Conservation (phyloP, 1,140 invertebrate genomes). For the Aphelinus certus region DNA sequence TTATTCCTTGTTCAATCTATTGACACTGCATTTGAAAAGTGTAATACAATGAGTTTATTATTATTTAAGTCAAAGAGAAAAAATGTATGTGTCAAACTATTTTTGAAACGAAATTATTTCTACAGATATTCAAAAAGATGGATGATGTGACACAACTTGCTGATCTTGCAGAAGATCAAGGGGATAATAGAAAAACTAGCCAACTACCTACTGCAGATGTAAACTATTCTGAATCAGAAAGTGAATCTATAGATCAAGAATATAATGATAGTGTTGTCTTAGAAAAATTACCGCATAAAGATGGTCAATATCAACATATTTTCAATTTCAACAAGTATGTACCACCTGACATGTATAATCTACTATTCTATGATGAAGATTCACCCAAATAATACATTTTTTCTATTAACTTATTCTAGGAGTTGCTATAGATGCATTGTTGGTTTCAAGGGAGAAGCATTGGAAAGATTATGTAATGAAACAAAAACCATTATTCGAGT, state of each 20-base stretch:
- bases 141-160: constrained; percentile 22
- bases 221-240: constrained; percentile 2
- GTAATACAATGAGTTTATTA: background rate
- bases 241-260: background rate
- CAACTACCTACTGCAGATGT: background rate
- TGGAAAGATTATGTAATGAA: constrained; percentile 73
- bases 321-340: constrained; percentile 19
- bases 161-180: constrained; percentile 19
- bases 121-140: background rate
- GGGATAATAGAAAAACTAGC: background rate
- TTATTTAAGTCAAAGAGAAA: background rate
- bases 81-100: background rate
- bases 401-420: background rate
- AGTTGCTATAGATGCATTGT: constrained; percentile 15
- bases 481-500: constrained; percentile 77
- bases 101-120: background rate
- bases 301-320: constrained; percentile 23
- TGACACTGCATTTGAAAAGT: background rate
- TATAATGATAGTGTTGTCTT: background rate
- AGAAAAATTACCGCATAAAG: constrained; percentile 19
- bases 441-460: background rate
- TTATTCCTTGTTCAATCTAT: no score
- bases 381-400: background rate
- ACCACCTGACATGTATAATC: background rate
- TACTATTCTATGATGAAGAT: no score